Evolutionary conservation across 2,113 vertebrate species (phyloP), one percentile per base, ranked within the genome.

Genomic region (Hystrix cristata): DNA sequence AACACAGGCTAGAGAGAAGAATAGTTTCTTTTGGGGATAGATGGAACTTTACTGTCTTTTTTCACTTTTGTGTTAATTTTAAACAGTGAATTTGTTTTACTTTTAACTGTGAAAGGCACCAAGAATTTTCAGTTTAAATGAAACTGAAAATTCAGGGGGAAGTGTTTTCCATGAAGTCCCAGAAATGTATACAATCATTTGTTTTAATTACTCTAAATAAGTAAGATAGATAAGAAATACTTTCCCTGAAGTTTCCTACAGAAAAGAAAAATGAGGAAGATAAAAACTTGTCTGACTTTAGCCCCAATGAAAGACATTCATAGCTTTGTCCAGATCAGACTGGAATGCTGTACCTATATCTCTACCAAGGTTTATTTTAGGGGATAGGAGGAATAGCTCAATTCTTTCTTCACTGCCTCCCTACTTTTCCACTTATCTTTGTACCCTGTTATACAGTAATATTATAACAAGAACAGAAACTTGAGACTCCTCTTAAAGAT

Each of bases 121-220:
- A 27, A 94, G 59, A 51, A 29, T 25, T 90, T 96, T 4, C 18
- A 79, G 83, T 87, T 87, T 95, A 79, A 93, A 38, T 94, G 86
- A 76, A 53, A 23, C 7, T 46, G 65, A 93, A 96, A 93, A 76
- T 11, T 78, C 79, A 92, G 43, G 23, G 25, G 25, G 94, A 86
- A 59, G 51, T 3, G 7, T 96, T 97, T 97, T 96, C 81, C 55
- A 14, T 12, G 11, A 88, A 71, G 48, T 88, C 74, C 46, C 59
- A 95, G 55, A 38, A 95, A 38, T 94, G 97, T 94, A 90, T 86
- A 60, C 1, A 89, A 87, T 97, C 60, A 11, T 7, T 92, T 92
- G 38, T 82, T 90, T 95, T 67, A 92, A 94, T 91, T 81, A 84
- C 31, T 71, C 15, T 65, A 90, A 83, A 94, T 97, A 88, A 85